Evolutionary conservation across 2,113 vertebrate species (phyloP).

Genomic region (Garra rufa): DNA sequence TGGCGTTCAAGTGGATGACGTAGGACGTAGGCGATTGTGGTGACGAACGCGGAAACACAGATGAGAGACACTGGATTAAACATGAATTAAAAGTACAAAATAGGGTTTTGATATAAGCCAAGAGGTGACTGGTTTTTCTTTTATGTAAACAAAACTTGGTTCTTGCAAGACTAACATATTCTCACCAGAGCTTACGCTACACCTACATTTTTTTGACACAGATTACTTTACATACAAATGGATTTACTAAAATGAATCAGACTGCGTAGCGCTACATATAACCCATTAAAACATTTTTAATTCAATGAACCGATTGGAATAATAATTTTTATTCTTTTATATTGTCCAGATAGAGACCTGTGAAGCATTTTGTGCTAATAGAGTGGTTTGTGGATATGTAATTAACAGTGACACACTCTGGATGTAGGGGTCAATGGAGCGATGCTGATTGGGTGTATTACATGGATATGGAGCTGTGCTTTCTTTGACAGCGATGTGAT

Average conservation of each 20-base stretch:
- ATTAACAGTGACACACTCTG: conserved; percentile 35
- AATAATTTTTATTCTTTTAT: conserved; percentile 22
- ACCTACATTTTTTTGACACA: neutral
- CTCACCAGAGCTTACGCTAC: no score
- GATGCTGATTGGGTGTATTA: conserved; percentile 34
- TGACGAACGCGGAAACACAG: no score
- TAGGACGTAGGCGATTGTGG: no score
- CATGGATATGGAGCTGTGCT: conserved; percentile 25
- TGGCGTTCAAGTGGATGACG: no score
- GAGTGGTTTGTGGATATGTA: neutral
- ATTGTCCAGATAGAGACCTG: neutral
- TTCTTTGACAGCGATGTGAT: neutral
- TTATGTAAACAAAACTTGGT: no score
- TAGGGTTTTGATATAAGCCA: no score
- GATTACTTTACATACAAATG: neutral
- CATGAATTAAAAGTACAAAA: no score
- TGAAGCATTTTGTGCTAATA: neutral
- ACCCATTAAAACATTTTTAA: neutral
- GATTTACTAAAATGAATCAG: neutral
- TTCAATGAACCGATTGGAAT: neutral
- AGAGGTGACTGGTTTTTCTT: no score
- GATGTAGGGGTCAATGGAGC: conserved; percentile 36
- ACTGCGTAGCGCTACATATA: neutral
- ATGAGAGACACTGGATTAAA: no score
- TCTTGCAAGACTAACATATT: no score